phyloP scores from a whole-genome alignment of 2,113 vertebrate species.

The Turnix velox region DNA sequence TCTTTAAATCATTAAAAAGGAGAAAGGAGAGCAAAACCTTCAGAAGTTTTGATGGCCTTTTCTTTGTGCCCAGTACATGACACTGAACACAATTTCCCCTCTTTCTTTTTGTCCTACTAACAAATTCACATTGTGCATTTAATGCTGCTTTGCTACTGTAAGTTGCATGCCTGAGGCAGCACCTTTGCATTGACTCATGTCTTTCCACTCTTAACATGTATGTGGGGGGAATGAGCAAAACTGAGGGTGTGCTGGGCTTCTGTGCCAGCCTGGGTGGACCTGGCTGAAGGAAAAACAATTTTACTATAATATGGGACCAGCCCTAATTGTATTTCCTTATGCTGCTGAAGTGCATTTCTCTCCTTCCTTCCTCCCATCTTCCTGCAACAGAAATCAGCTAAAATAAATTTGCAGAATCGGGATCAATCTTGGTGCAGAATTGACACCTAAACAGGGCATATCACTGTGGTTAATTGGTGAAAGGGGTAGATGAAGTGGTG shows the following conservation, averaged over 20 bases:
- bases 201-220: neutral
- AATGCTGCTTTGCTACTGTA: neutral
- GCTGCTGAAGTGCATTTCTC: neutral
- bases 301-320: neutral
- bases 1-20: neutral
- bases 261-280: neutral
- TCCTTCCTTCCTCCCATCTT: neutral
- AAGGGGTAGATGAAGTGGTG: fast-evolving
- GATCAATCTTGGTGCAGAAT: fast-evolving
- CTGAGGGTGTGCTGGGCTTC: neutral
- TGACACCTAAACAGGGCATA: neutral
- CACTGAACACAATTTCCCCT: neutral
- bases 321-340: neutral
- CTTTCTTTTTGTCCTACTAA: neutral
- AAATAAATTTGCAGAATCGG: neutral
- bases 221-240: neutral
- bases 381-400: neutral
- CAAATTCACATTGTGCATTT: neutral
- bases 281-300: neutral
- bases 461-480: fast-evolving
- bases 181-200: neutral
- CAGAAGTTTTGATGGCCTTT: neutral
- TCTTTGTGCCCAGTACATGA: neutral
- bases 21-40: neutral
- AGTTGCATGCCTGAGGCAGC: neutral